These are phyloP conservation scores for Cromileptes altivelis DNA, from an alignment of 2,113 vertebrate genomes.

Conservation along the genomic window DNA sequence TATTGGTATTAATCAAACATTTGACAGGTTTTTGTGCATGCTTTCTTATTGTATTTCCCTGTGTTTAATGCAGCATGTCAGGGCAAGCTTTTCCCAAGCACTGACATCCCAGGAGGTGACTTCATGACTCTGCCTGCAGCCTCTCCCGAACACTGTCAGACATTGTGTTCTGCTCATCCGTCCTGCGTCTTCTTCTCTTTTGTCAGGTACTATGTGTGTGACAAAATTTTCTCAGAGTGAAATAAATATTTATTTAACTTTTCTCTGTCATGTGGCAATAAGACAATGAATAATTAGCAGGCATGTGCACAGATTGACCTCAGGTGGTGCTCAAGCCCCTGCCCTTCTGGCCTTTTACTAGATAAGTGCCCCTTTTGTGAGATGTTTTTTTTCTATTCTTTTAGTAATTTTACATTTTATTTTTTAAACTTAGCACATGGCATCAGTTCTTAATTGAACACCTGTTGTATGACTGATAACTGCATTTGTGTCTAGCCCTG, in stretches of 20 bases:
- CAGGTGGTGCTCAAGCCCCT: no score
- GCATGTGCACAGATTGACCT: no score
- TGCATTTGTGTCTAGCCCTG: no score
- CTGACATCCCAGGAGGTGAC: conserved; percentile 42
- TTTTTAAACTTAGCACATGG: no score
- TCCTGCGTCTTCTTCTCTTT: conserved; percentile 73
- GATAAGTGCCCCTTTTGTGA: no score
- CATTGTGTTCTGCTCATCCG: conserved; percentile 70
- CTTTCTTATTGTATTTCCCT: neutral
- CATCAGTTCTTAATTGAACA: no score
- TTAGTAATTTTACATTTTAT: no score
- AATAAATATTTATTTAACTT: neutral
- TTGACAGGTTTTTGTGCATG: rapidly evolving
- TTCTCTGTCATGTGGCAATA: neutral
- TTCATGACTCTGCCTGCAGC: neutral
- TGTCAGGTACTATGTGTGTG: conserved; percentile 22
- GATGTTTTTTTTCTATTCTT: no score
- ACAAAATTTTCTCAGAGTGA: neutral
- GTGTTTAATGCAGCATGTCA: conserved; percentile 52
- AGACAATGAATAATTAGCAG: no score
- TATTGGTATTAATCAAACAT: no score
- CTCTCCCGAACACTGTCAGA: conserved; percentile 71
- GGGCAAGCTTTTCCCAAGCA: conserved; percentile 43
- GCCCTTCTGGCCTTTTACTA: no score
- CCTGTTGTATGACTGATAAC: no score